phyloP scores from a whole-genome alignment of 92 coral and sea anemone species.

The Pocillopora grandis region DNA sequence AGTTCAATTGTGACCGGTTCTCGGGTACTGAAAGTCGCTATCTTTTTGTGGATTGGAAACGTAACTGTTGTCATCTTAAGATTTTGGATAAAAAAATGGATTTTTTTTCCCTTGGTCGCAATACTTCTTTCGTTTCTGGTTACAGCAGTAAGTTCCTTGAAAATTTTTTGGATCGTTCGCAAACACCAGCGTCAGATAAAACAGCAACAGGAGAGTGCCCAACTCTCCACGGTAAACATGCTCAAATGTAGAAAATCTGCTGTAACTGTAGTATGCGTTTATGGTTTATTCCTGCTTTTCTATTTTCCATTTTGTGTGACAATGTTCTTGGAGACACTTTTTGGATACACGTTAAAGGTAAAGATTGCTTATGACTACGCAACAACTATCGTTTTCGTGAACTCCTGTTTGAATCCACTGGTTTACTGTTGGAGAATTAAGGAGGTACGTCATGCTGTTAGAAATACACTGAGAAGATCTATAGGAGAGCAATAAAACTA shows the following conservation, averaged over 20 bases:
- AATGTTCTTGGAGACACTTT: neutral
- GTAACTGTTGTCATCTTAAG: constrained; percentile 3
- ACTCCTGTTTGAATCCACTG: constrained; percentile 37
- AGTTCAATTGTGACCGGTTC: constrained; percentile 31
- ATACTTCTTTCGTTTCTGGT: constrained; percentile 21
- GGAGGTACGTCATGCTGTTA: constrained; percentile 31
- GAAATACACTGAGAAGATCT: neutral
- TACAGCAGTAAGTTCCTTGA: constrained; percentile 25
- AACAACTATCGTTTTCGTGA: constrained; percentile 26
- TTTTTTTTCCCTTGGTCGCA: constrained; percentile 16
- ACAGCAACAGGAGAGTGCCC: neutral
- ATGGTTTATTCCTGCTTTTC: constrained; percentile 11
- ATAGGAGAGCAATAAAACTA: neutral
- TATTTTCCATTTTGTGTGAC: constrained; percentile 34
- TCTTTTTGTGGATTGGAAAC: constrained; percentile 22
- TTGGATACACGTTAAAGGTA: constrained; percentile 6
- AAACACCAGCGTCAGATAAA: constrained; percentile 34
- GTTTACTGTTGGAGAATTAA: constrained; percentile 38
- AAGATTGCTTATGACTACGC: constrained; percentile 35
- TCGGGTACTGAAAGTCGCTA: constrained; percentile 14
- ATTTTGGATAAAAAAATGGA: constrained; percentile 34
- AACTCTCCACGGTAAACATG: neutral
- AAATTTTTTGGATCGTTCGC: constrained; percentile 38
- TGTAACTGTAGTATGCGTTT: constrained; percentile 29
- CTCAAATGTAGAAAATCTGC: constrained; percentile 18